Evolutionary conservation across 2,113 vertebrate genomes (phyloP), one percentile per base, ranked within the genome.

Genomic region (Ochotona curzoniae): DNA sequence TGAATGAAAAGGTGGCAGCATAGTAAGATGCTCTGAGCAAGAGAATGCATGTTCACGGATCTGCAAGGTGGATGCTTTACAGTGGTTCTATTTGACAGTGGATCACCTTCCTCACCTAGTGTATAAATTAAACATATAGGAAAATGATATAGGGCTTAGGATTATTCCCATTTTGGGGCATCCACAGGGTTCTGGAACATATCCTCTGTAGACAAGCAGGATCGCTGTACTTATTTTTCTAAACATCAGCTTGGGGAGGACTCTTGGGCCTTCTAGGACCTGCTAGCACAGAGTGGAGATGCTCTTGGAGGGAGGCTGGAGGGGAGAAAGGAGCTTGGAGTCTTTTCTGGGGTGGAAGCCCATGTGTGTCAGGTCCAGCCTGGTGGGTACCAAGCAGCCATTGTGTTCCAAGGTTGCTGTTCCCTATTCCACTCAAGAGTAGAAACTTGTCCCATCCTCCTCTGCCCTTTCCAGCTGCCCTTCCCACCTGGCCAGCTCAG

Each of bases 301-400:
- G 11, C 8, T 18, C 21, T 88, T 30, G 13, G 5, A 0, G 14
- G 25, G 23, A 76, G 23, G 30, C 35, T 1, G 21, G 12, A 61
- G 13, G 1, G 0, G 0, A 13, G 67, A 4, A 32, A 10, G 1
- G 49, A 61, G 13, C 44, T 18, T 5, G 23, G 32, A 28, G 28
- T 64, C 81, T 44, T 23, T 26, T 28, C 66, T 1, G 30, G 86
- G 60, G 18, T 60, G 32, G 30, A 23, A 44, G 15, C 14, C n/a
- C 28, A 44, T 28, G 26, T 1, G 32, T 47, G 57, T 83, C 49
- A 1, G 74, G 8, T 75, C 60, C 7, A 18, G 74, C 21, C n/a
- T 49, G 49, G 0, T 2, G 10, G 17, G 66, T 47, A 47, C 57
- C 63, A 54, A 73, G 81, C 8, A 64, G 51, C 8, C 11, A 64